Evolutionary conservation across 1,140 invertebrate genomes (phyloP).

Genomic region (Schlechtendalia chinensis): DNA sequence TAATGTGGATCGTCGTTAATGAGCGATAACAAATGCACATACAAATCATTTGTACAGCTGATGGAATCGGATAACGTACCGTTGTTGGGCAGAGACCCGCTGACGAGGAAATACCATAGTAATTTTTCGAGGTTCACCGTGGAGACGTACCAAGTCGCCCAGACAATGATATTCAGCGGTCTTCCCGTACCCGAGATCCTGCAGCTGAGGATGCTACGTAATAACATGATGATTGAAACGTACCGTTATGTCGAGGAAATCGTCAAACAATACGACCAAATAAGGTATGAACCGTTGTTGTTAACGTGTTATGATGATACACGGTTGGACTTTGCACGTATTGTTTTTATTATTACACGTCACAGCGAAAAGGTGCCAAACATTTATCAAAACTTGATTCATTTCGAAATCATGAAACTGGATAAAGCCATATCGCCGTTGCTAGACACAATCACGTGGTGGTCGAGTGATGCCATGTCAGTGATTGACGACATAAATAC

Average conservation of each 20-base stretch:
- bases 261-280: neutral
- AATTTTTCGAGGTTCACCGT: constrained; percentile 23
- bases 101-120: neutral
- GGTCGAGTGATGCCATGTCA: neutral
- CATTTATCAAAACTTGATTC: neutral
- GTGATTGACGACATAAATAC: neutral
- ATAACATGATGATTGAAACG: neutral
- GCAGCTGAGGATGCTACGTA: neutral
- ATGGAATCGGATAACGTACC: neutral
- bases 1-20: too few species aligned
- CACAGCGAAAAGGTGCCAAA: constrained; percentile 5
- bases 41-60: neutral
- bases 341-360: neutral
- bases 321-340: too few species aligned
- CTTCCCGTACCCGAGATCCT: neutral
- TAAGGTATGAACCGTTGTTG: neutral
- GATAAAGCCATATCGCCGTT: constrained; percentile 12
- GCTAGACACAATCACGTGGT: neutral
- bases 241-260: neutral
- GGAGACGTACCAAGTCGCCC: neutral
- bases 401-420: constrained; percentile 34
- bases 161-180: neutral
- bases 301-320: too few species aligned
- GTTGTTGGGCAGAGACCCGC: neutral
- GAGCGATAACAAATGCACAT: neutral